phyloP scores from a whole-genome alignment of 2,888 invertebrate species.

The Amaurobius ferox region DNA sequence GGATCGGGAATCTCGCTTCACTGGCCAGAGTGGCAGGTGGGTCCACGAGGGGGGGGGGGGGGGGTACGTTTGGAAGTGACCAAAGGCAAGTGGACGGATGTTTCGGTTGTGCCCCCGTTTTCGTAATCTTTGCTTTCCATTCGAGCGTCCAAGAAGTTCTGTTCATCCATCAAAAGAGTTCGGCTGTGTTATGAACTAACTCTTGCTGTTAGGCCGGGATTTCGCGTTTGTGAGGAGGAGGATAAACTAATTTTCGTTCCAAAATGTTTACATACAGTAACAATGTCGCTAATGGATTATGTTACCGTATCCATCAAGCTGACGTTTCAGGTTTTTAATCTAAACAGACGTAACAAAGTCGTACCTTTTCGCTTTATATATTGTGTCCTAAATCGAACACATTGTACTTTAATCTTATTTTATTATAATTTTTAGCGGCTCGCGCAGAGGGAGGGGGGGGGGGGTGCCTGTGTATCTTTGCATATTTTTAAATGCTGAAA shows the following conservation, averaged over 20 bases:
- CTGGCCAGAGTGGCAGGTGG: not conserved
- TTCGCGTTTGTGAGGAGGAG: not conserved
- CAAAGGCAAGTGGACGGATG: not conserved
- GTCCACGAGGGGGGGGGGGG: not conserved
- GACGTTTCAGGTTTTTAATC: no score
- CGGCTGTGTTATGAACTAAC: no score
- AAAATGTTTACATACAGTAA: not conserved
- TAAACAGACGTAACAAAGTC: no score
- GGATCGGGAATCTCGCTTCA: not conserved
- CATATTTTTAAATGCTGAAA: no score
- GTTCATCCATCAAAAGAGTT: conserved; percentile 15
- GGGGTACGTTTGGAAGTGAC: not conserved
- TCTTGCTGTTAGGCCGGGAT: no score
- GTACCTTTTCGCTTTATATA: no score
- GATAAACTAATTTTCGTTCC: not conserved
- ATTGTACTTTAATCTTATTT: no score
- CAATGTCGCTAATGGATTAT: not conserved
- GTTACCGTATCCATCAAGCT: no score
- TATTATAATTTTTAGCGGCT: no score
- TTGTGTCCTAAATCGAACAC: no score
- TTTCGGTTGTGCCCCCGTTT: not conserved
- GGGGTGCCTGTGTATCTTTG: no score
- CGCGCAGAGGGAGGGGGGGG: no score
- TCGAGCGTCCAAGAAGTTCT: not conserved
- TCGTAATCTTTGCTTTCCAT: not conserved